Conservation (phyloP, 2,113 vertebrate species). For the Melanerpes formicivorus region DNA sequence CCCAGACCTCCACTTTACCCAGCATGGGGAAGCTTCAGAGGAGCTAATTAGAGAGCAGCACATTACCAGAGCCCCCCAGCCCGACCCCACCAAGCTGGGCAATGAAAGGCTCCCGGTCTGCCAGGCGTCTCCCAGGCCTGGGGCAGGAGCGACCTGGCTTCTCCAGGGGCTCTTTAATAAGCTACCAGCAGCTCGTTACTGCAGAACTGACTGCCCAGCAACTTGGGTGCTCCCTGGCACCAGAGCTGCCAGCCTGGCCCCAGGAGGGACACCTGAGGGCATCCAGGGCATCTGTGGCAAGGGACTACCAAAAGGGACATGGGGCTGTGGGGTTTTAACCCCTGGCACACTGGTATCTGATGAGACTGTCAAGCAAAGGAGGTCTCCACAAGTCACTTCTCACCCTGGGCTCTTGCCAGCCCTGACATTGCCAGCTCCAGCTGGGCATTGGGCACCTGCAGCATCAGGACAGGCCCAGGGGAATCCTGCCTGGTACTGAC, state of each 20-base stretch:
- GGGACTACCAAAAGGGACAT: not conserved
- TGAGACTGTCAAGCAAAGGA: not conserved
- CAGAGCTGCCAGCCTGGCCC: slow-evolving; percentile 1
- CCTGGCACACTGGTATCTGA: not conserved
- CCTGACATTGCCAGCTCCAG: not conserved
- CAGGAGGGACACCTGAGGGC: not conserved
- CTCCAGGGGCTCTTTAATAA: not conserved
- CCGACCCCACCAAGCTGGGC: not conserved
- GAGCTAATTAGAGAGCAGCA: slow-evolving; percentile 26
- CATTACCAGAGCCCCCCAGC: slow-evolving; percentile 2
- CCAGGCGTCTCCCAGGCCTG: not conserved
- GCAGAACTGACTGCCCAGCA: not conserved
- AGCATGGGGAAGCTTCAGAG: rapidly evolving
- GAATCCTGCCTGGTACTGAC: not conserved
- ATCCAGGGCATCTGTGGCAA: not conserved
- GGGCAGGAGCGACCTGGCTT: not conserved
- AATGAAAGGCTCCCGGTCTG: not conserved
- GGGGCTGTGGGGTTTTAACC: not conserved
- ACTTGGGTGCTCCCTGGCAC: not conserved
- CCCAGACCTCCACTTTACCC: slow-evolving; percentile 13
- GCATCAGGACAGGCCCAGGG: not conserved
- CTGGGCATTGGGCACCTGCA: not conserved
- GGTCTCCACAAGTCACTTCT: not conserved
- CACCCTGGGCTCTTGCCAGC: not conserved
- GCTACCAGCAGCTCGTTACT: not conserved